Evolutionary conservation across 2,888 invertebrate genomes (phyloP).

Genomic region (Zele albiditarsus): DNA sequence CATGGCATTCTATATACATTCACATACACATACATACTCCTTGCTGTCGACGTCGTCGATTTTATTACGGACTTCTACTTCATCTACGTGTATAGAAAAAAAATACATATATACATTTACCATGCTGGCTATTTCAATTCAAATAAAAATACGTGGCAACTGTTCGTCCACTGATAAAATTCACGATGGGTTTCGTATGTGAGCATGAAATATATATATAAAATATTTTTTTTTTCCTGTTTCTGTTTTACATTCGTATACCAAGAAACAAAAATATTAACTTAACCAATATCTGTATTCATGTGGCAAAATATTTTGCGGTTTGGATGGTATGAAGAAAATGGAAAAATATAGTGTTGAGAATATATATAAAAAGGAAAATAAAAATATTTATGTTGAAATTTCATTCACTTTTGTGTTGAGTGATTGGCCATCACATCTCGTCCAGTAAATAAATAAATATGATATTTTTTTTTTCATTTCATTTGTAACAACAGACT

Average conservation of each 20-base stretch:
- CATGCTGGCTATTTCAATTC: background rate
- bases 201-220: background rate
- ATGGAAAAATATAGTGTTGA: background rate
- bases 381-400: background rate
- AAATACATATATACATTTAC: background rate
- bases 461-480: too few relatives aligned
- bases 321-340: background rate
- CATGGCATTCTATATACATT: background rate
- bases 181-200: background rate
- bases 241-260: background rate
- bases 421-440: background rate
- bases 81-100: background rate
- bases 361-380: background rate
- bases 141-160: background rate
- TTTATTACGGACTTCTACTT: background rate
- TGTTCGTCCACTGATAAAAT: conserved; percentile 1
- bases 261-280: background rate
- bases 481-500: too few relatives aligned
- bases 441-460: too few relatives aligned
- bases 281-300: background rate
- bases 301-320: background rate
- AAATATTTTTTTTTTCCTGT: background rate
- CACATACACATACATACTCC: background rate
- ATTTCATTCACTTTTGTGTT: background rate
- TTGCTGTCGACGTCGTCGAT: background rate